Percentiles rank a stretch among this genome's conserved stretches.
Evolutionary conservation across 2,797 vertebrate species (phyloP).

Genomic region (Parotocinclus haroldoi): DNA sequence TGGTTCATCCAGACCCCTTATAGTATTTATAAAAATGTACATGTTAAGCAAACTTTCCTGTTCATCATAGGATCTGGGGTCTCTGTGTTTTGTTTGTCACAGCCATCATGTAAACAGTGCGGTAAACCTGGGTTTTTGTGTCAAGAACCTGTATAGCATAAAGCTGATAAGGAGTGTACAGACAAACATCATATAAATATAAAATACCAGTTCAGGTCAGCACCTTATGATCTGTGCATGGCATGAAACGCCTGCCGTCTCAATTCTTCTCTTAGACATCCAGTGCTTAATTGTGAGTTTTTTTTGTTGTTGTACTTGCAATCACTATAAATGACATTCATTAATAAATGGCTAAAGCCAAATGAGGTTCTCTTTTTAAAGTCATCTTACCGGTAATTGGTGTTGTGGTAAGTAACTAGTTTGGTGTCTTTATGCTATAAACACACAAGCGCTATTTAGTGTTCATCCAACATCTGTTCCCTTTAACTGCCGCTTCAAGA

Average conservation of each 20-base stretch:
- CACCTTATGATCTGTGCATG: conserved; percentile 40
- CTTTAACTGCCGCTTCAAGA: too few relatives aligned
- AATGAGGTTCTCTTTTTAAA: conserved; percentile 1
- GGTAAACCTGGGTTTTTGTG: not conserved
- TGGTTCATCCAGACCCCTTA: too few relatives aligned
- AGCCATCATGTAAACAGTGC: conserved; percentile 12
- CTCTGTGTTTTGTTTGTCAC: not conserved
- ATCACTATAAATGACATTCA: conserved; percentile 85
- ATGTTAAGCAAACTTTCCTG: too few relatives aligned
- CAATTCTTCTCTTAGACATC: conserved; percentile 57
- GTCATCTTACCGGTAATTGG: too few relatives aligned
- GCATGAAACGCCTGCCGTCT: conserved; percentile 48
- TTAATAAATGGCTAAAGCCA: conserved; percentile 82
- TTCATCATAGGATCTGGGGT: too few relatives aligned
- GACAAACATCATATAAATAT: not conserved
- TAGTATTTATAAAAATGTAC: too few relatives aligned
- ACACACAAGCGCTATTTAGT: too few relatives aligned
- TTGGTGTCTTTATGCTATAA: too few relatives aligned
- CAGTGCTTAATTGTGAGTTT: conserved; percentile 89
- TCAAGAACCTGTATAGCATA: conserved; percentile 4
- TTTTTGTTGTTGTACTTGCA: conserved; percentile 93
- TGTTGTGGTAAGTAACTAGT: too few relatives aligned
- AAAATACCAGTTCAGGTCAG: conserved; percentile 4
- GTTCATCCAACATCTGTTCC: too few relatives aligned
- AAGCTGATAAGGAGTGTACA: not conserved